Percentiles rank a stretch among this genome's conserved stretches.
Conservation (phyloP, 23 tunicate species). For the Ascidia mentula region DNA sequence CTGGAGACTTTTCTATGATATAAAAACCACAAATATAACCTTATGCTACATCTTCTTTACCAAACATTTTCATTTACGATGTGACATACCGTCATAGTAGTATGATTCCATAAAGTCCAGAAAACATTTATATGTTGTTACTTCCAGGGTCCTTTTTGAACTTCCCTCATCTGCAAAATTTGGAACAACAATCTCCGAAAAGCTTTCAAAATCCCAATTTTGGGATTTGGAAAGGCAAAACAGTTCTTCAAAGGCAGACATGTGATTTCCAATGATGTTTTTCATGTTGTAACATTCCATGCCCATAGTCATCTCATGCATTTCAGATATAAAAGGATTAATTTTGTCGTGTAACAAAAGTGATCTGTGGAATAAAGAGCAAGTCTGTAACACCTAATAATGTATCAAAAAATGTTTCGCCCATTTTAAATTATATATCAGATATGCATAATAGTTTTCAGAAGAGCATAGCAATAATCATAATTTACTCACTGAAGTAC, state of each 20-base stretch:
- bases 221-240: background rate
- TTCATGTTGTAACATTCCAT: slow-evolving; percentile 6
- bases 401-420: background rate
- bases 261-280: background rate
- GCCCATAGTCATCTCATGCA: slow-evolving; percentile 16
- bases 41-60: background rate
- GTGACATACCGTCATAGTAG: slow-evolving; percentile 21
- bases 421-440: background rate
- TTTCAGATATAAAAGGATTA: background rate
- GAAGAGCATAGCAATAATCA: background rate
- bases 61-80: background rate
- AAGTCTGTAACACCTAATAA: background rate
- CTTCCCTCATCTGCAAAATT: slow-evolving; percentile 16
- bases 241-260: background rate
- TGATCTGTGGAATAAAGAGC: slow-evolving; percentile 2
- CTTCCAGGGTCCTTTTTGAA: background rate
- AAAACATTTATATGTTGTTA: slow-evolving; percentile 15
- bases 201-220: slow-evolving; percentile 1
- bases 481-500: background rate
- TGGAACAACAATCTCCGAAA: background rate
- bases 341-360: background rate
- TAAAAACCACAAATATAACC: background rate
- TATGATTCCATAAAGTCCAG: slow-evolving; percentile 7
- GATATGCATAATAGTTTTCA: background rate
- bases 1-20: background rate